These are phyloP conservation scores for Peromyscus leucopus DNA, from an alignment of 2,113 vertebrate species.

Conservation along the genomic window DNA sequence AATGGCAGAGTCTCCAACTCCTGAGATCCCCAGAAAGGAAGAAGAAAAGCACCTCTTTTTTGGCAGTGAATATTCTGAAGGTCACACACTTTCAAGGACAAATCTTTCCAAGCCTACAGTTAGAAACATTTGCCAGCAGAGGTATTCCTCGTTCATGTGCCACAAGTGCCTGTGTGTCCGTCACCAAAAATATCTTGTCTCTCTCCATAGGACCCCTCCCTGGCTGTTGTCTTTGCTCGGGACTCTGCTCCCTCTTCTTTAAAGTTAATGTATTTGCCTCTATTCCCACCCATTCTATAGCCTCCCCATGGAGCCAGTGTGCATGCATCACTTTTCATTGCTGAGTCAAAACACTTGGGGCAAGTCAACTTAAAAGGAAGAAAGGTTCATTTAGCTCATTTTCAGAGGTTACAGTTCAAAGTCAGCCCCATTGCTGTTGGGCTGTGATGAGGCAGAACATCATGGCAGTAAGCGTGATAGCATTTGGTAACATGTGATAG, in stretches of 20 bases:
- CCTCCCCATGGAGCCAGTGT: background rate
- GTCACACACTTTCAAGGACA: conserved; percentile 30
- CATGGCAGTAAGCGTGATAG: background rate
- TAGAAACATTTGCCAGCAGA: background rate
- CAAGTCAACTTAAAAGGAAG: background rate
- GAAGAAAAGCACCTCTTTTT: background rate
- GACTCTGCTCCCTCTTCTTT: background rate
- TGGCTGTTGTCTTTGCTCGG: background rate
- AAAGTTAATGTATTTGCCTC: background rate
- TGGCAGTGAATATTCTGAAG: background rate
- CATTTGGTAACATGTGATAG: background rate
- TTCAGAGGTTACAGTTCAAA: background rate
- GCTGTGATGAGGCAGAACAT: background rate
- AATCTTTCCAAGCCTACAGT: background rate
- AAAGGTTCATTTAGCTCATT: background rate
- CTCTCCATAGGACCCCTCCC: background rate
- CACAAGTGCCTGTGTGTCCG: background rate
- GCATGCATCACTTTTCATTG: background rate
- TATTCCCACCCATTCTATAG: background rate
- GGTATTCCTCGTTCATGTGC: background rate
- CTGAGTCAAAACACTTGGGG: background rate
- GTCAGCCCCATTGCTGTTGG: background rate
- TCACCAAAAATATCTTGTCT: background rate
- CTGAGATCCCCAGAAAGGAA: background rate
- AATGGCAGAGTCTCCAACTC: background rate